Base-by-base conservation (phyloP, 2,113 vertebrate genomes). In the Sinocyclocheilus maitianheensis region DNA sequence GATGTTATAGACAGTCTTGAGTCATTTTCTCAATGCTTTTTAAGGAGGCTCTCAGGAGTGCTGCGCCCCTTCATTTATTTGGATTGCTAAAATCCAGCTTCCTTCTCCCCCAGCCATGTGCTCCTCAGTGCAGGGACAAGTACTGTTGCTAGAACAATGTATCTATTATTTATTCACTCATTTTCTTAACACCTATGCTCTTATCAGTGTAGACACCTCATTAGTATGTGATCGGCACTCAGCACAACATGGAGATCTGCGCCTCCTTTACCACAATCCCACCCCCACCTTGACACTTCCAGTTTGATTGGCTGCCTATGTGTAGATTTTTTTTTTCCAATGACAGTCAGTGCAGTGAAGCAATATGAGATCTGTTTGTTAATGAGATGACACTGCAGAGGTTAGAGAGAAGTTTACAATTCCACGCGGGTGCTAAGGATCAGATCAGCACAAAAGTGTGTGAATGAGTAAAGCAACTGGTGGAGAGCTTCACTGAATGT, bases 331-430 rank as follows among this genome's bases (percentile, higher is more conserved):
- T 46, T 58, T 58, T 60, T 22, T 91, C 90, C 90, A 88, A 96
- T 96, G 97, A 96, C 96, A 97, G 96, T 97, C 96, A 96, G 96
- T 96, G 95, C 94, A 87, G 95, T 95, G 95, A 96, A 95, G 93
- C 96, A 96, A 96, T 97, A 98, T 97, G 97, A 97, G 97, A 95
- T 95, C 96, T 97, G 96, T 95, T 96, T 98, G 96, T 97, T 98
- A 99, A 98, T 98, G 97, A 99, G 97, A 96, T 96, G 96, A 97
- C 95, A 96, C 96, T 97, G 97, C 97, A 98, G 97, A 97, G 95
- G 95, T 96, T 86, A 93, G 94, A 95, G n/a, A n/a, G 67, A 18
- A 55, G 37, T 82, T 63, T 58, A n/a, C 16, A 62, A 5, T 82
- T 34, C 24, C 79, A 48, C 48, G 9, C 30, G 30, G 53, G 26